Evolutionary conservation across 2,113 vertebrate species (phyloP), one percentile per base, ranked within the genome.

Genomic region (Barbus barbus): DNA sequence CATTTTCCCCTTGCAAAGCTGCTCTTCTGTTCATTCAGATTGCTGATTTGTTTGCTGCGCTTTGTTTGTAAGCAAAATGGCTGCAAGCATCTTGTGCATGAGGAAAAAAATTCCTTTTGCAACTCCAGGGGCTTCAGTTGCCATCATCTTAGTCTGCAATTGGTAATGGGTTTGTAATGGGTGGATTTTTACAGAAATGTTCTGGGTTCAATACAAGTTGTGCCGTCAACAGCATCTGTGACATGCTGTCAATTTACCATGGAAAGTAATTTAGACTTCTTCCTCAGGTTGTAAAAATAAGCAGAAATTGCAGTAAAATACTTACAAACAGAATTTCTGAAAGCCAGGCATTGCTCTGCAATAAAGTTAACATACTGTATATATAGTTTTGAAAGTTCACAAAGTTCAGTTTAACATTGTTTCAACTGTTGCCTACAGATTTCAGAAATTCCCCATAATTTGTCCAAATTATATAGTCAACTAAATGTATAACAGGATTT

Each of bases 1-100:
- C 56, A 65, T 36, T 63, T 71, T 4, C 9, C 65, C 36, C 9
- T 46, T 41, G 67, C 7, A 36, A 58, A 18, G 60, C 53, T 71
- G 71, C 46, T 84, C 28, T 61, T 85, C 85, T 74, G 56, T 90
- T 88, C 82, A 72, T 58, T 72, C 51, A 28, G 67, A 36, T 38
- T 24, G 65, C 26, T 81, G 63, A 67, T 65, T 86, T 48, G 36
- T 71, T 83, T 53, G 13, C 5, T 33, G 46, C 8, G 16, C 46
- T 84, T 75, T 72, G 36, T 53, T 87, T 82, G 9, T 12, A 44
- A 44, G 41, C 41, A 44, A 44, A 44, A 44, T 44, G 11, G 2
- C 41, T 44, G 41, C 3, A 44, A 44, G 41, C 11, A 12, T 44
- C 41, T 44, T 44, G 41, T 44, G 41, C 2, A 2, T 41, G 38